Evolutionary conservation across 2,888 invertebrate species (phyloP).

Genomic region (Drosophila histrio): DNA sequence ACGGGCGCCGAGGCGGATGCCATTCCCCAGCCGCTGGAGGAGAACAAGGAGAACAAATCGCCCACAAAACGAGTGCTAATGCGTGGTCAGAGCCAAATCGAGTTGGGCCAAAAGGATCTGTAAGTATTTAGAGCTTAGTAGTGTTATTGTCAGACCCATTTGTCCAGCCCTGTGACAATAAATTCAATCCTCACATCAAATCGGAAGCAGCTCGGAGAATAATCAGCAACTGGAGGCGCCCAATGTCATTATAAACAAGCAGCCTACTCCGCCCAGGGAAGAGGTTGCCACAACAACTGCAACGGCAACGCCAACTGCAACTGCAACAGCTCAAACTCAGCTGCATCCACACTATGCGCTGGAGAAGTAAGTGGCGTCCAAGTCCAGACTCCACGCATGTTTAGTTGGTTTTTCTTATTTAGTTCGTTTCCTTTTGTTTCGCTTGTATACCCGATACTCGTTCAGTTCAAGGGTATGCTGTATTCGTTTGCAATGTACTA

Average conservation of each 20-base stretch:
- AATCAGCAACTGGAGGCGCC: constrained; percentile 36
- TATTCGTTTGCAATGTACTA: too few relatives aligned
- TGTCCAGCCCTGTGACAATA: constrained; percentile 28
- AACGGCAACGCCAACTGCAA: constrained; percentile 9
- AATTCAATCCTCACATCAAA: constrained; percentile 13
- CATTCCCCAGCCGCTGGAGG: constrained; percentile 55
- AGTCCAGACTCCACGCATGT: constrained; percentile 50
- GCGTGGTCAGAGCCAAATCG: constrained; percentile 82
- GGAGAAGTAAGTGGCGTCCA: constrained; percentile 82
- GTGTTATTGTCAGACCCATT: not conserved
- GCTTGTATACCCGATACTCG: too few relatives aligned
- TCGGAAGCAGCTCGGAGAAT: constrained; percentile 57
- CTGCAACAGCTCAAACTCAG: constrained; percentile 44
- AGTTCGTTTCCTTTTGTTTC: constrained; percentile 13
- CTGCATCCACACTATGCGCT: constrained; percentile 70
- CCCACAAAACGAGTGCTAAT: constrained; percentile 68
- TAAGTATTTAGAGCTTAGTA: constrained; percentile 71
- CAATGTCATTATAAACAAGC: constrained; percentile 80
- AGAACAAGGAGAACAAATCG: constrained; percentile 82
- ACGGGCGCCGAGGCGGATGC: constrained; percentile 57
- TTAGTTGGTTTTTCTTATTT: constrained; percentile 23
- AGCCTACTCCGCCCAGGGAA: constrained; percentile 73
- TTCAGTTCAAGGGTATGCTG: too few relatives aligned
- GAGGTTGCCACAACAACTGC: constrained; percentile 26
- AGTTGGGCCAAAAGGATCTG: constrained; percentile 81